phyloP scores from a whole-genome alignment of 2,888 invertebrate genomes.

The Lithophane leautieri region DNA sequence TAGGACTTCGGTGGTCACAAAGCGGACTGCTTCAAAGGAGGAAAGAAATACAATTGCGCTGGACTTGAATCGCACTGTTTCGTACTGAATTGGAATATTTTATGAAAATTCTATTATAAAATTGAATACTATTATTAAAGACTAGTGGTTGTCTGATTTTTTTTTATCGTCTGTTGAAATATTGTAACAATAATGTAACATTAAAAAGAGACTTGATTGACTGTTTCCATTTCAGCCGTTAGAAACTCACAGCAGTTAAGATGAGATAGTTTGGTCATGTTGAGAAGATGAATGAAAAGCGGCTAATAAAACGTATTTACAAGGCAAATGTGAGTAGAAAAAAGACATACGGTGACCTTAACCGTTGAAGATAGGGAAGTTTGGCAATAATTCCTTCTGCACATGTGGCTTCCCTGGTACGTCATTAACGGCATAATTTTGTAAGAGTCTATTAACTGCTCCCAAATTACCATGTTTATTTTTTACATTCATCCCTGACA shows the following conservation, averaged over 20 bases:
- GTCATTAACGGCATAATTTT: too few relatives aligned
- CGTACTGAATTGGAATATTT: conserved; percentile 37
- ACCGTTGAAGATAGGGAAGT: too few relatives aligned
- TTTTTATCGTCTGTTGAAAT: neutral
- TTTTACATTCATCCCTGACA: too few relatives aligned
- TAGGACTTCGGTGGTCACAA: conserved; percentile 72
- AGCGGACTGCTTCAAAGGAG: conserved; percentile 68
- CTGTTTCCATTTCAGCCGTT: neutral
- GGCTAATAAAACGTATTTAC: too few relatives aligned
- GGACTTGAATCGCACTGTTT: conserved; percentile 33
- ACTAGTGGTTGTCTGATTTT: neutral
- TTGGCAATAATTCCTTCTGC: too few relatives aligned
- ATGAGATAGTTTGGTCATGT: neutral
- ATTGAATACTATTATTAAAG: conserved; percentile 50
- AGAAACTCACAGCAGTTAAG: neutral
- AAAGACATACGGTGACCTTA: too few relatives aligned
- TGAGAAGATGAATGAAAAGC: neutral
- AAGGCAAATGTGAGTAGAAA: too few relatives aligned
- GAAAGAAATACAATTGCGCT: conserved; percentile 62
- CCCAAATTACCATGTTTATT: too few relatives aligned
- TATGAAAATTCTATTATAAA: conserved; percentile 55
- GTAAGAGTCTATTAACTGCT: too few relatives aligned
- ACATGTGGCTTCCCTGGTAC: too few relatives aligned
- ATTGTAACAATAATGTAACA: neutral
- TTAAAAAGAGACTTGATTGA: neutral